Conservation (phyloP, 2,113 vertebrate genomes). For the Mirounga angustirostris region DNA sequence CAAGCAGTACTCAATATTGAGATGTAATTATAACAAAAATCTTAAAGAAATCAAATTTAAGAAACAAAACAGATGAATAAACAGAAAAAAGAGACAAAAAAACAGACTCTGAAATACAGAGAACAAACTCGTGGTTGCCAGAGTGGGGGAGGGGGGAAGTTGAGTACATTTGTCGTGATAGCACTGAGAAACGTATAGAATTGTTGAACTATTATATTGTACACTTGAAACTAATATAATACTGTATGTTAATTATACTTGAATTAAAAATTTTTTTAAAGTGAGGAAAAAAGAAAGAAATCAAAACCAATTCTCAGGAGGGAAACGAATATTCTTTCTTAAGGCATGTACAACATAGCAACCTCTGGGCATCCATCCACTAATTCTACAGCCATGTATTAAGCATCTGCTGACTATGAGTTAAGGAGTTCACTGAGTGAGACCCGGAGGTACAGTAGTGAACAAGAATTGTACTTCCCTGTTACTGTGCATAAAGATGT, state of each 20-base stretch:
- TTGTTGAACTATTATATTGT: neutral
- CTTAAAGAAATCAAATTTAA: neutral
- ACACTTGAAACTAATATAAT: neutral
- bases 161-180: neutral
- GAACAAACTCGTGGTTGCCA: neutral
- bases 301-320: neutral
- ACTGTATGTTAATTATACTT: neutral
- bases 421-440: neutral
- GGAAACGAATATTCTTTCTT: neutral
- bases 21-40: neutral
- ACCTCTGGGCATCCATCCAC: neutral
- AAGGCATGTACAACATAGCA: neutral
- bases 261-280: neutral
- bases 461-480: neutral
- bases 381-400: neutral
- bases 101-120: neutral
- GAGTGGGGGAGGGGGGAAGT: neutral
- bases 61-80: neutral
- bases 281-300: neutral
- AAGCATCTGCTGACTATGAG: neutral
- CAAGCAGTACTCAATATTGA: neutral
- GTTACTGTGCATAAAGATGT: fast-evolving
- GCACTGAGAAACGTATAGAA: neutral
- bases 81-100: neutral
- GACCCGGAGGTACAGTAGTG: no score